These are phyloP conservation scores for Condylostylus longicornis DNA, from an alignment of 1,140 invertebrate genomes.

Conservation along the genomic window DNA sequence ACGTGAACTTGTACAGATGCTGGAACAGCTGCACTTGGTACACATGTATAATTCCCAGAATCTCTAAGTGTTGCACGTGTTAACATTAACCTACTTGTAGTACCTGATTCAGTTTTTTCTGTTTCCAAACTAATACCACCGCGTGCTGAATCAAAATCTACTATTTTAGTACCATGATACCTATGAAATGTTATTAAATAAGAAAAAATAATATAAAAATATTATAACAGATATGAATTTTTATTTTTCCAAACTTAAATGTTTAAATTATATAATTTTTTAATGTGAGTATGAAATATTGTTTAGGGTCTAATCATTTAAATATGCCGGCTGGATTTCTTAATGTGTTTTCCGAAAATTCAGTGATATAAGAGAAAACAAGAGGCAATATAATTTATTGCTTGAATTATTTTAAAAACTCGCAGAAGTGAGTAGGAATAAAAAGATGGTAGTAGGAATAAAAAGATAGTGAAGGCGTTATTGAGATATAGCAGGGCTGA, in stretches of 20 bases:
- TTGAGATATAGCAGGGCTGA: no score
- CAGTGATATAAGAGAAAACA: no score
- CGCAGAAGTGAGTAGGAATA: no score
- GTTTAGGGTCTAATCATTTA: no score
- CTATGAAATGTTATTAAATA: constrained; percentile 16
- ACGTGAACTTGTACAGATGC: constrained; percentile 78
- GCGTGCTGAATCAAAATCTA: constrained; percentile 73
- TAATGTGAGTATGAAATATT: no score
- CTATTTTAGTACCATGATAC: constrained; percentile 62
- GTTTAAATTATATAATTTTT: no score
- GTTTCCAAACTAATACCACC: constrained; percentile 80
- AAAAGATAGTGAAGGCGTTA: no score
- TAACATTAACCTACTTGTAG: constrained; percentile 74
- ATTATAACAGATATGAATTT: neutral
- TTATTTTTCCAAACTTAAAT: neutral
- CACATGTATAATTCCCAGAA: constrained; percentile 79
- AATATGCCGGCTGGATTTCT: no score
- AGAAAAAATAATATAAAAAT: neutral
- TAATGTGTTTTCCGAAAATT: no score
- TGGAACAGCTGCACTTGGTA: constrained; percentile 72
- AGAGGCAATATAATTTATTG: no score
- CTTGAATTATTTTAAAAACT: no score
- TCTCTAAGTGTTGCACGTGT: constrained; percentile 71
- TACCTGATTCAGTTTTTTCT: constrained; percentile 74
- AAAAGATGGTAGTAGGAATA: no score